Percentiles rank a stretch among this genome's conserved stretches.
Evolutionary conservation across 2,797 vertebrate species (phyloP).

Genomic region (Pseudochromis fuscus): DNA sequence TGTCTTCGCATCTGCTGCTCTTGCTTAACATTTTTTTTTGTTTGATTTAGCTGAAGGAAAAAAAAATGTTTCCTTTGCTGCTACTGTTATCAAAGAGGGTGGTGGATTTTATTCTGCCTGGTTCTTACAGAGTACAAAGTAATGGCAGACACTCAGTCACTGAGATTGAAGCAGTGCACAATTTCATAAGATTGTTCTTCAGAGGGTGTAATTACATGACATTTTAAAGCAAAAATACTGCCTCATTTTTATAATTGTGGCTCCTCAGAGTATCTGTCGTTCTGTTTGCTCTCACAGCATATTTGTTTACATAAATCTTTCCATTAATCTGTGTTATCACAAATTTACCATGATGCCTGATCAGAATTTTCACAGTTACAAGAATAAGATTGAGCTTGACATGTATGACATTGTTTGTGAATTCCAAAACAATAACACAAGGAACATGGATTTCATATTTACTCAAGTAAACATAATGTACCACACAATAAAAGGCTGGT

Average conservation of each 20-base stretch:
- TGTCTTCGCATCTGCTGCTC: slow-evolving; percentile 33
- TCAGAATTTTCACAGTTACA: too few relatives aligned
- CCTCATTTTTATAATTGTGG: background rate
- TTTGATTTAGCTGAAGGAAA: slow-evolving; percentile 37
- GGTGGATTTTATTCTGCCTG: slow-evolving; percentile 8
- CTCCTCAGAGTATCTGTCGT: background rate
- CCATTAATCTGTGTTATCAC: too few relatives aligned
- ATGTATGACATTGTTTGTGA: too few relatives aligned
- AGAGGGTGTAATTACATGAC: slow-evolving; percentile 1
- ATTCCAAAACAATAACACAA: too few relatives aligned
- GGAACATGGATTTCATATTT: too few relatives aligned
- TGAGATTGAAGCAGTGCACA: background rate
- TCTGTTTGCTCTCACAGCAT: background rate
- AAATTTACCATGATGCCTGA: too few relatives aligned
- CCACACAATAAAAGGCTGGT: too few relatives aligned
- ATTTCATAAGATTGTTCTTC: background rate
- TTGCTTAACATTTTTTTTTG: slow-evolving; percentile 36
- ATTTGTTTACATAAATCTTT: background rate
- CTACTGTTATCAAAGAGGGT: slow-evolving; percentile 27
- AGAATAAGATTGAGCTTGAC: too few relatives aligned
- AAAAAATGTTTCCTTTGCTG: slow-evolving; percentile 9
- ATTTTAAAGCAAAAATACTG: background rate
- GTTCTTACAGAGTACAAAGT: too few relatives aligned
- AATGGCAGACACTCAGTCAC: background rate
- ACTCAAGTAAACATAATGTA: too few relatives aligned